phyloP scores from a whole-genome alignment of 1,140 invertebrate species.

The Drosophila malerkotliana region DNA sequence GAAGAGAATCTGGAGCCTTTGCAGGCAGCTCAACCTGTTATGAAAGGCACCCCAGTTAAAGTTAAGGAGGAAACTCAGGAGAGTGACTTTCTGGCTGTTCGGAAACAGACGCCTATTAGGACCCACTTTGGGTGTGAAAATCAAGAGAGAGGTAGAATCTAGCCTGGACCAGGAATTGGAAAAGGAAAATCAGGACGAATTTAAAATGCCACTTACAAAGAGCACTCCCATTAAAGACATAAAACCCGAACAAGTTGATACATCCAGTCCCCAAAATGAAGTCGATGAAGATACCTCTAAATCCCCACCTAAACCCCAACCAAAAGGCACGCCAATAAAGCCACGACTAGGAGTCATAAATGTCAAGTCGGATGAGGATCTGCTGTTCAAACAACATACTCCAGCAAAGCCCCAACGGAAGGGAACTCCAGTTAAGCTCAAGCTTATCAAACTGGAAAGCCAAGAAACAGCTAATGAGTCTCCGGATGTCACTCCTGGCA shows the following conservation, averaged over 20 bases:
- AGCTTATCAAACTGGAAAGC: slow-evolving; percentile 4
- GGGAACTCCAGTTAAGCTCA: slow-evolving; percentile 38
- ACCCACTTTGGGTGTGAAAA: slow-evolving; percentile 13
- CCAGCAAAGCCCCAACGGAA: slow-evolving; percentile 34
- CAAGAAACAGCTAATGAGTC: slow-evolving; percentile 17
- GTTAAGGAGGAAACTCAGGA: slow-evolving; percentile 1
- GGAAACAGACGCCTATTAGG: not conserved
- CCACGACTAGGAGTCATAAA: slow-evolving; percentile 32
- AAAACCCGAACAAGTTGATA: not conserved
- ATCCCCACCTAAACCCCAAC: slow-evolving; percentile 17
- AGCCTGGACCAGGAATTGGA: not conserved
- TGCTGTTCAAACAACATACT: slow-evolving; percentile 11
- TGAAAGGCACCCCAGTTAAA: slow-evolving; percentile 4
- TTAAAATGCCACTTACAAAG: not conserved
- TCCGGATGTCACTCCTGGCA: not conserved
- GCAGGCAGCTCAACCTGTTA: not conserved
- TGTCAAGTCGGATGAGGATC: slow-evolving; percentile 33
- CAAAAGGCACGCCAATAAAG: slow-evolving; percentile 46
- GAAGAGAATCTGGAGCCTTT: not conserved
- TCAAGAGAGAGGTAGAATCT: slow-evolving; percentile 10
- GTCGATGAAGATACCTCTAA: not conserved
- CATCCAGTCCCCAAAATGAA: slow-evolving; percentile 8
- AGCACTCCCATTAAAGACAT: not conserved
- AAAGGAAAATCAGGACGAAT: not conserved
- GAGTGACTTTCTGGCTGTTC: not conserved